Conservation (phyloP, 2,797 vertebrate species). For the Manis javanica region DNA sequence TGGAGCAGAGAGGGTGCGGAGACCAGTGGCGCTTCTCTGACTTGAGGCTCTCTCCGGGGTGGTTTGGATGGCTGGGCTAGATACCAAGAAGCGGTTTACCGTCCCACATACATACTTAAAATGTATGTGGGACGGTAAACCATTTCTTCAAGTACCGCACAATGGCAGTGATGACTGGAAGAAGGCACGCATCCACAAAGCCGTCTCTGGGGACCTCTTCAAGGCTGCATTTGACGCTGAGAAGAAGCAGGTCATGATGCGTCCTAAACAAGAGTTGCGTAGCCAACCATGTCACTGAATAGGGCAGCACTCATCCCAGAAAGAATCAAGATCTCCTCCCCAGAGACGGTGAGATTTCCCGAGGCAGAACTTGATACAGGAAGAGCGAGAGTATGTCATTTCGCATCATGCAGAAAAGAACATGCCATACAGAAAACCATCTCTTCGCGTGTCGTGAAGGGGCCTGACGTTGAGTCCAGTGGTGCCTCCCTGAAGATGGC, state of each 20-base stretch:
- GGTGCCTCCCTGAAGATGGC: conserved; percentile 47
- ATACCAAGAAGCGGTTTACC: conserved; percentile 84
- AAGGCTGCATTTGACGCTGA: neutral
- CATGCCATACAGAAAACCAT: conserved; percentile 61
- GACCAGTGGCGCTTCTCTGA: neutral
- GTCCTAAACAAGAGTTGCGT: neutral
- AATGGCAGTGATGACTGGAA: neutral
- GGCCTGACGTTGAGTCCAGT: neutral
- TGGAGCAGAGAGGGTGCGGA: neutral
- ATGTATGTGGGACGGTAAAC: conserved; percentile 84
- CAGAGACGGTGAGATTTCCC: conserved; percentile 57
- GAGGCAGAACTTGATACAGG: conserved; percentile 51
- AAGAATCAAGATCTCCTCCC: conserved; percentile 63
- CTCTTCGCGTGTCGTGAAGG: neutral
- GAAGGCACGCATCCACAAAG: neutral
- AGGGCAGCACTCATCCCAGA: conserved; percentile 38
- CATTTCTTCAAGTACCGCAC: conserved; percentile 83
- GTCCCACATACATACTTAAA: conserved; percentile 80
- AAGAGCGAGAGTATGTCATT: conserved; percentile 6
- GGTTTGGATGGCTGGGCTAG: conserved; percentile 76
- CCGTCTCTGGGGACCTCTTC: neutral
- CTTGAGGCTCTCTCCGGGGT: conserved; percentile 19
- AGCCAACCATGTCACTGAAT: neutral
- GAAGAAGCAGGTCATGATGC: neutral
- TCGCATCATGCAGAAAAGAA: conserved; percentile 56